Evolutionary conservation across 2,113 vertebrate genomes (phyloP).

Genomic region (Chaetura pelagica): DNA sequence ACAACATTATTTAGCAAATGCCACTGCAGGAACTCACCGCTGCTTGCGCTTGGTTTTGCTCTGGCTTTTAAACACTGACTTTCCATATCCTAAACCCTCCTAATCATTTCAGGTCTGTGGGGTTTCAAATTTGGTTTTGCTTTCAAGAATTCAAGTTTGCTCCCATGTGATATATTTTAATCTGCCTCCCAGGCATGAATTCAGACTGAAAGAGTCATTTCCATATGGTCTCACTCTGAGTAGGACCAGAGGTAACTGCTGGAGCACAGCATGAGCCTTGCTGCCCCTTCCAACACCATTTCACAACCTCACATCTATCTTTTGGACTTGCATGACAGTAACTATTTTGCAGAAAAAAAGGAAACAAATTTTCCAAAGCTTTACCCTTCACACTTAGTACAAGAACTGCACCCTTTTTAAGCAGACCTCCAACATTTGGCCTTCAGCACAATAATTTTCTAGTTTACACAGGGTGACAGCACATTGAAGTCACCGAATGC

Average conservation of each 20-base stretch:
- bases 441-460: not conserved
- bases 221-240: not conserved
- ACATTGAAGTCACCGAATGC: not conserved
- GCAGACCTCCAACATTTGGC: not conserved
- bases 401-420: not conserved
- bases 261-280: not conserved
- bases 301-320: not conserved
- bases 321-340: not conserved
- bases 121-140: not conserved
- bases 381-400: not conserved
- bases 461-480: not conserved
- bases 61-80: not conserved
- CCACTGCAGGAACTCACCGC: fast-evolving
- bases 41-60: not conserved
- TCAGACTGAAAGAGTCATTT: not conserved
- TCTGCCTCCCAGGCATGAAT: not conserved
- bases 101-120: not conserved
- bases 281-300: not conserved
- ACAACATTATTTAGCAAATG: not conserved
- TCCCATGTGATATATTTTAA: not conserved
- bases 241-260: not conserved
- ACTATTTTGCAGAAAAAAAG: not conserved
- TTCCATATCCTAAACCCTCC: not conserved
- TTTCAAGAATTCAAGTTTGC: not conserved
- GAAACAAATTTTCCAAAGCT: not conserved